Evolutionary conservation across 2,113 vertebrate species (phyloP).

Genomic region (Syngnathus scovelli): DNA sequence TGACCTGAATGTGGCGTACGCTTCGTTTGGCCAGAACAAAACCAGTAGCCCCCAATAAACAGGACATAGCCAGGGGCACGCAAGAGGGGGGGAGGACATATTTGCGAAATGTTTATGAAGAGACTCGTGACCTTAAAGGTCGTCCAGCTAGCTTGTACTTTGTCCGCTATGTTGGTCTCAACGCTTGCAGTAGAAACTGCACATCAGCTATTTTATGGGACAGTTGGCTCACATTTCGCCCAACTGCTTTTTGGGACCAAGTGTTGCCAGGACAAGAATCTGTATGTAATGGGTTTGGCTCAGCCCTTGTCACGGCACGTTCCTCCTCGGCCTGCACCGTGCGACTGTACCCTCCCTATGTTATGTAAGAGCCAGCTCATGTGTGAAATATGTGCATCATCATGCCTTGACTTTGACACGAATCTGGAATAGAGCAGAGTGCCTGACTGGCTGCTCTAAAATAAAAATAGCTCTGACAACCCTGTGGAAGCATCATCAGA

Average conservation of each 20-base stretch:
- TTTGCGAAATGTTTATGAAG: not conserved
- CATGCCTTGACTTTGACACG: conserved; percentile 4
- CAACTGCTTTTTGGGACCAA: not conserved
- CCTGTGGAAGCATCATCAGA: conserved; percentile 41
- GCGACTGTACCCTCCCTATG: not conserved
- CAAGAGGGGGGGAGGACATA: not conserved
- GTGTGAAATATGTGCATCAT: conserved; percentile 26
- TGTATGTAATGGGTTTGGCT: not conserved
- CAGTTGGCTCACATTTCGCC: not conserved
- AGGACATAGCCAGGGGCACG: conserved; percentile 14
- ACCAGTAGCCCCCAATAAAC: conserved; percentile 17
- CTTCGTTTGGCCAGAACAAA: conserved; percentile 60
- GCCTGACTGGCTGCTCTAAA: conserved; percentile 13
- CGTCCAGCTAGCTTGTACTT: not conserved
- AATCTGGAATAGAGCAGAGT: conserved; percentile 12
- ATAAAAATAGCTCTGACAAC: conserved; percentile 58
- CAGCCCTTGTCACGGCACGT: conserved; percentile 16
- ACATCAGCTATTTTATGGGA: conserved; percentile 17
- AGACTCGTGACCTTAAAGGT: not conserved
- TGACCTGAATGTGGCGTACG: conserved; percentile 40
- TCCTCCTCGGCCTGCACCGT: conserved; percentile 15
- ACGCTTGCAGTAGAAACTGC: not conserved
- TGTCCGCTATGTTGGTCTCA: not conserved
- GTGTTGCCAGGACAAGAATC: not conserved
- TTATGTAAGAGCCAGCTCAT: conserved; percentile 50